Base-by-base conservation (phyloP, 2,888 invertebrate species). In the Agrochola macilenta region DNA sequence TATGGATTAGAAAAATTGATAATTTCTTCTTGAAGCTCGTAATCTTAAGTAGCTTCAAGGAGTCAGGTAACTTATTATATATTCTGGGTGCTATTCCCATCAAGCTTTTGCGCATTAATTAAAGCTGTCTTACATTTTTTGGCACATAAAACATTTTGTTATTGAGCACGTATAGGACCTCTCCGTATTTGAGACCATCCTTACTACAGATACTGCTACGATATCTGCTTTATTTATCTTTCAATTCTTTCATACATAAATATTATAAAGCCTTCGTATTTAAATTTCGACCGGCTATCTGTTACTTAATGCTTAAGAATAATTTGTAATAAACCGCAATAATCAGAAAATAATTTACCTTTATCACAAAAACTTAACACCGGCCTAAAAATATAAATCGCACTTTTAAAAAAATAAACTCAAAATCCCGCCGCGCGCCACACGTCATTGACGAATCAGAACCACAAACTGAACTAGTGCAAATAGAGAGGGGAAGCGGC, bases 381-480 rank as follows among this genome's bases (percentile, higher is more conserved):
- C 0, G 30, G 1, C 3, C 5, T 5, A 46, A 9, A 70, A 43
- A 49, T 17, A 52, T 9, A 52, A 2, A 39, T 23, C 2, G 17
- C 65, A 71, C 43, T 49, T 9, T 43, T 11, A 65, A 9, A 26
- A 30, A 54, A 70, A 54, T 14, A 58, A 35, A 65, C 58, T 78
- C 26, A 65, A 71, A 78, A 26, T 52, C 30, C 49, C 68, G 73
- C 57, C 60, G 26, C 23, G 68, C 49, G 23, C 52, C 43, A 63
- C 79, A 68, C 79, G 79, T 79, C 49, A 26, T 12, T 12, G n/a
- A 73, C 72, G 61, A 73, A 73, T 58, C 79, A 64, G 52, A 78
- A 35, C 23, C 73, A 52, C 49, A 60, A 35, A 63, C 54, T 43
- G 39, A 79, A 79, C 79, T 72, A 68, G 43, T 52, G 3, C 17